Base-by-base conservation (phyloP, 1,140 invertebrate genomes). In the Colletes latitarsis region DNA sequence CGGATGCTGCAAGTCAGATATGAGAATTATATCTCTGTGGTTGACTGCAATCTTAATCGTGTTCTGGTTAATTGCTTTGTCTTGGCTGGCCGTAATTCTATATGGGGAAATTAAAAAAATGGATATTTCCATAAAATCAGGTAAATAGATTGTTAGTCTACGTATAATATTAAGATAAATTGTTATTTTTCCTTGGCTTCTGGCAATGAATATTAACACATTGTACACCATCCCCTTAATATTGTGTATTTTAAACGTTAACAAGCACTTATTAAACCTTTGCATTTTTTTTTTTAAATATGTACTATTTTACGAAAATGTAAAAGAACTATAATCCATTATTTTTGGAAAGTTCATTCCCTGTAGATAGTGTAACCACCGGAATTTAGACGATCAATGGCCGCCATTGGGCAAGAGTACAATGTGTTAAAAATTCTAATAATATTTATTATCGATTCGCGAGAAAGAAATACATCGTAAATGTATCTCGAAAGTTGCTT, bases 71-170 rank as follows among this genome's bases (percentile, higher is more conserved):
- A 87, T 93, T 19, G 88, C 89, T 41, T 85, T 94, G 1, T 93
- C 93, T 9, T 94, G 93, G 93, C 76, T 94, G 21, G 93, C 94
- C 39, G 88, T 92, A n/a, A 87, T 93, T 68, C 86, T 94, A n/a
- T 93, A 94, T 63, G 89, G 90, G 66, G 93, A 94, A 88, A 92
- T 94, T 63, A 89, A 88, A 77, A 91, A 90, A 62, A 92, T 94
- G 86, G 92, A 94, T 62, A 78, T 85, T 30, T 92, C 93, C 43
- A 91, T 94, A 82, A 93, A 91, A 83, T 90, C 92, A 88, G 94
- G 94, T 94, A 89, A 91, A 82, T 73, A 15, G 0, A 30, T 57
- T 12, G 19, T 53, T 19, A 0, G 8, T 12, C 10, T 71, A 39
- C 39, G 0, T 0, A 0, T 12, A 1, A 49, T 41, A 0, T 46